Base-by-base conservation (phyloP, 1,140 invertebrate species). In the Pteromalus puparum region DNA sequence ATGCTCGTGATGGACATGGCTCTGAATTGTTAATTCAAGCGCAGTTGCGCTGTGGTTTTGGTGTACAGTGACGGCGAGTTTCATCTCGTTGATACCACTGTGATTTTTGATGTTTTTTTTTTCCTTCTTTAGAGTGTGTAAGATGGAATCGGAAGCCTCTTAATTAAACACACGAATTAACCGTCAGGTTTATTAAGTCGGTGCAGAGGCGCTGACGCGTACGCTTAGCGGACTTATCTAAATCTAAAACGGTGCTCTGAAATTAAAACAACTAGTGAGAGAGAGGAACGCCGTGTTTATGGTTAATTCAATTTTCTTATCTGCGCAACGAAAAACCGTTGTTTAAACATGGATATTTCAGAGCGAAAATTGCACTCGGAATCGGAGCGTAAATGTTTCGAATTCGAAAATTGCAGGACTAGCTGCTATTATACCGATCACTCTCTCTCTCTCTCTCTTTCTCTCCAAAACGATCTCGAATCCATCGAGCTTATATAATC, bases 271-370 rank as follows among this genome's bases (percentile, higher is more conserved):
- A 65, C 15, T 9, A 34, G 30, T 4, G 30, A 34, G 30, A 34
- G 30, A 34, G 30, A 65, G 26, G 1, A 4, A 34, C 42, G 18
- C 21, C 21, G 28, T 24, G 13, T 42, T 67, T 79, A 67, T 38
- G n/a, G 30, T 42, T 24, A 79, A 42, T 68, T 68, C 65, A 67
- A 67, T 79, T 67, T 26, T 21, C 74, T 76, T 76, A 76, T 76
- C 24, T 74, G 34, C 9, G 72, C 34, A 28, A 18, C 5, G 53
- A 48, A 48, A 48, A 48, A 18, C 21, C 53, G 53, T 48, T 48
- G 15, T 61, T 61, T 61, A 61, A 18, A 53, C 48, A 21, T 21
- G 18, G 1, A 18, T 21, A 18, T 53, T 53, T 18, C 18, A 7
- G 4, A 61, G 53, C 53, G 18, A 61, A 61, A 61, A 61, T 61